phyloP scores from a whole-genome alignment of 2,888 invertebrate genomes.

The Pemphredon lugubris region DNA sequence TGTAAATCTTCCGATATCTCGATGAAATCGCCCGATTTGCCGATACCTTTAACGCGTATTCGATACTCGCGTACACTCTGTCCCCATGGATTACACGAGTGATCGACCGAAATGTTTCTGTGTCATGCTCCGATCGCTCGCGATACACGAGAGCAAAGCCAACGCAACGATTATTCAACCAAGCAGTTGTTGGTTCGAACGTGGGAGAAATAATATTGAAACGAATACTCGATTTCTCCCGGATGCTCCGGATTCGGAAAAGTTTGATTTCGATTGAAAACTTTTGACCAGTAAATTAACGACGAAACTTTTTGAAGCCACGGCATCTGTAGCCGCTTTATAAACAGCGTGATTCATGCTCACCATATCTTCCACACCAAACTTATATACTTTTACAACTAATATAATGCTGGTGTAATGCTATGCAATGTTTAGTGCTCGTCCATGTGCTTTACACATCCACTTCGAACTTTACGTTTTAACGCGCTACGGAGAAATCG shows the following conservation, averaged over 20 bases:
- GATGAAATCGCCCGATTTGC: too few relatives aligned
- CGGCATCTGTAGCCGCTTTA: slow-evolving; percentile 21
- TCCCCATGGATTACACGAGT: too few relatives aligned
- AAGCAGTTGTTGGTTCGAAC: too few relatives aligned
- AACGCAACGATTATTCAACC: slow-evolving; percentile 3
- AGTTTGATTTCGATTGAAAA: neutral
- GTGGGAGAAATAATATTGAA: neutral
- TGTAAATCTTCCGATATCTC: too few relatives aligned
- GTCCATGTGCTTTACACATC: slow-evolving; percentile 28
- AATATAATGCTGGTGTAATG: slow-evolving; percentile 22
- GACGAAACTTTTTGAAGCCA: slow-evolving; percentile 14
- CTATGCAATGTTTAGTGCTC: slow-evolving; percentile 43
- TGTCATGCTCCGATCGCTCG: too few relatives aligned
- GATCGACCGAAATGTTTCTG: too few relatives aligned
- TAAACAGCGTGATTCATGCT: slow-evolving; percentile 34
- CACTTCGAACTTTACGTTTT: slow-evolving; percentile 25
- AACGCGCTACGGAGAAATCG: slow-evolving; percentile 7
- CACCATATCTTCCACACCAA: slow-evolving; percentile 23
- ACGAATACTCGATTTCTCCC: too few relatives aligned
- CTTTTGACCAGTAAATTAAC: slow-evolving; percentile 9
- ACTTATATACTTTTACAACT: slow-evolving; percentile 32
- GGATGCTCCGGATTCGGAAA: too few relatives aligned
- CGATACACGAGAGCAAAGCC: too few relatives aligned
- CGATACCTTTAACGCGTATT: too few relatives aligned
- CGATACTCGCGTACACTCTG: too few relatives aligned